These are phyloP conservation scores for Lithobates pipiens DNA, from an alignment of 2,797 vertebrate species.

Conservation along the genomic window DNA sequence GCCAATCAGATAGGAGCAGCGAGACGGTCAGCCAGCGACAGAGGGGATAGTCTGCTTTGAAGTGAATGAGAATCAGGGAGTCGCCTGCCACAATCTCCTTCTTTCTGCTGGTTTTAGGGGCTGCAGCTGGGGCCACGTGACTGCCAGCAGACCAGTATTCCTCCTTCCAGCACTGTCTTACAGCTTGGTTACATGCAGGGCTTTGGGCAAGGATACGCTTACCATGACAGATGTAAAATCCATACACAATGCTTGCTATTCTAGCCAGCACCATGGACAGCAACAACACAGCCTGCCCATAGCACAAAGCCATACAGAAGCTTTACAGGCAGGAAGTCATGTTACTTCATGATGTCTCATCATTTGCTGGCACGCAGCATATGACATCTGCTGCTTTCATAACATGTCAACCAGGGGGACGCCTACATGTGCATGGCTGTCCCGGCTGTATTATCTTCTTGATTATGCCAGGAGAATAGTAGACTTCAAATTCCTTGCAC, in stretches of 20 bases:
- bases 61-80: neutral
- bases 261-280: conserved; percentile 30
- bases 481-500: too few relatives aligned
- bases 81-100: conserved; percentile 4
- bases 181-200: neutral
- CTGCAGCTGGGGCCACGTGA: conserved; percentile 3
- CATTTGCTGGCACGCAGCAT: too few relatives aligned
- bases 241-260: conserved; percentile 4
- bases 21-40: neutral
- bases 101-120: conserved; percentile 7
- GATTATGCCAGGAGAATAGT: too few relatives aligned
- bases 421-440: too few relatives aligned
- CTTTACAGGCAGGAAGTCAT: too few relatives aligned
- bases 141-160: neutral
- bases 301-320: too few relatives aligned
- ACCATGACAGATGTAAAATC: neutral
- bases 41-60: neutral
- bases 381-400: too few relatives aligned
- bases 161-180: neutral
- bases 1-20: neutral
- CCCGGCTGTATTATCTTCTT: too few relatives aligned
- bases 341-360: too few relatives aligned
- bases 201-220: neutral
- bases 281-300: neutral
- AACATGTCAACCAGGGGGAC: too few relatives aligned